Evolutionary conservation across 2,888 invertebrate species (phyloP).

Genomic region (Cheilosia urbana): DNA sequence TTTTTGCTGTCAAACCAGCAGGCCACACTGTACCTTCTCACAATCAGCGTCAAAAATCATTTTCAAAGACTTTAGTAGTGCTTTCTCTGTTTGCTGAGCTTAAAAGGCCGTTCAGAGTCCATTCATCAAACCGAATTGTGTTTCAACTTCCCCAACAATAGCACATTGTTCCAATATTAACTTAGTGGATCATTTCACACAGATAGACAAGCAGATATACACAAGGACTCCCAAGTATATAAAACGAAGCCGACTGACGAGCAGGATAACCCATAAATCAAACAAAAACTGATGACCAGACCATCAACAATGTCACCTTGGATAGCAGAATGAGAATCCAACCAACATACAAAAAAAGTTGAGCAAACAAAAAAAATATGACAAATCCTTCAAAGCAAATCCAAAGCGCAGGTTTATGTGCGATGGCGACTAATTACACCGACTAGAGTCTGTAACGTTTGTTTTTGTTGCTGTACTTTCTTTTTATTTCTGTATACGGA

Average conservation of each 20-base stretch:
- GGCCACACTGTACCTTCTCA: not conserved
- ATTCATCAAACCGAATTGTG: constrained; percentile 16
- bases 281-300: constrained; percentile 21
- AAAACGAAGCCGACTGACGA: constrained; percentile 25
- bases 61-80: not conserved
- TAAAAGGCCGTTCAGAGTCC: constrained; percentile 20
- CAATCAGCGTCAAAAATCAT: not conserved
- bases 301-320: constrained; percentile 37
- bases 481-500: not conserved
- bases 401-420: constrained; percentile 24
- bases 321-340: constrained; percentile 1
- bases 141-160: not conserved
- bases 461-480: constrained; percentile 20
- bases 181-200: constrained; percentile 28
- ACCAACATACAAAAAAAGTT: not conserved
- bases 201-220: constrained; percentile 5
- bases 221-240: constrained; percentile 2
- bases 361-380: not conserved
- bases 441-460: constrained; percentile 56
- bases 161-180: constrained; percentile 34
- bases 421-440: constrained; percentile 63
- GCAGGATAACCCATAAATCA: constrained; percentile 46
- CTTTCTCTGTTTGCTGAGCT: constrained; percentile 24
- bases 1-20: not conserved
- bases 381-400: constrained; percentile 50